Evolutionary conservation across 2,888 invertebrate species (phyloP), one percentile per base, ranked within the genome.

Genomic region (Rhimphoctona megacephalus): DNA sequence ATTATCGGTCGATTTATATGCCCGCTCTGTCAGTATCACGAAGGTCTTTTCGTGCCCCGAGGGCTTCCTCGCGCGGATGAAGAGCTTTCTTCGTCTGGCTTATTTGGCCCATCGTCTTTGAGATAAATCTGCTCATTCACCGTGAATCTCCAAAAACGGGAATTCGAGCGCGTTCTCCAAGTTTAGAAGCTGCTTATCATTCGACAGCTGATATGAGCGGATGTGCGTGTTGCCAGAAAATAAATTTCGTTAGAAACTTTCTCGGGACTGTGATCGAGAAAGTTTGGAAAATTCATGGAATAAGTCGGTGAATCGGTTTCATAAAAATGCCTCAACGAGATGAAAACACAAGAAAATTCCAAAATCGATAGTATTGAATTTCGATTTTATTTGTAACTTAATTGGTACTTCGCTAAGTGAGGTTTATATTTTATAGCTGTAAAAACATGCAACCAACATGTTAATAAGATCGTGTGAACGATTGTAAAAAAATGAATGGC

Each of bases 1-100:
- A 92, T 92, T 91, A 93, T 90, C 89, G 88, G 85, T 81, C 90
- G 90, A 90, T 92, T 92, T 92, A 90, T 92, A 91, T 89, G 89
- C 90, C 86, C 76, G 66, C 61, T 76, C 39, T 36, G 77, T 39
- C 57, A 61, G 61, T 61, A 61, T 66, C 39, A 30, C 33, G 64
- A 39, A 74, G 73, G 69, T 67, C 64, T 82, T 69, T 46, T 64
- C 54, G 17, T 61, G 61, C 17, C 61, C 39, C 46, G 82, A n/a
- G 43, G 39, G 39, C 69, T 43, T 74, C 79, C 74, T 61, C 67
- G 79, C 64, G 19, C 69, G 64, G 80, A 76, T 81, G 46, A 81
- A 72, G 81, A 76, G 52, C 69, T 52, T 70, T 52, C 30, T 64
- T 36, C 67, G 22, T 64, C 76, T 76, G 43, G 70, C 17, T 61